Evolutionary conservation across 2,797 vertebrate genomes (phyloP).

Genomic region (Peromyscus eremicus): DNA sequence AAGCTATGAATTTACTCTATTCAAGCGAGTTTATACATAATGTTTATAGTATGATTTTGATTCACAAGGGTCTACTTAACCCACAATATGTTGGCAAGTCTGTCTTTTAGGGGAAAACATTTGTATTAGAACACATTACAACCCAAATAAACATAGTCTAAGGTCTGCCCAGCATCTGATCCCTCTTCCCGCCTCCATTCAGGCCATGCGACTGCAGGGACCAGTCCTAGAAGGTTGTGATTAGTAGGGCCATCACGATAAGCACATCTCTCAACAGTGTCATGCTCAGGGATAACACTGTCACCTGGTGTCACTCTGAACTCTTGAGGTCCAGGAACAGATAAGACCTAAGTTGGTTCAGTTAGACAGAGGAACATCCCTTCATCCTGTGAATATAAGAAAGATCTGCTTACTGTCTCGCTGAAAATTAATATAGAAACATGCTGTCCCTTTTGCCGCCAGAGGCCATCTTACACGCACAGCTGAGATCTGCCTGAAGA

Average conservation of each 20-base stretch:
- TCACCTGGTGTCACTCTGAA: neutral
- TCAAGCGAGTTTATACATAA: neutral
- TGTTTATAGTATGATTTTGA: conserved; percentile 25
- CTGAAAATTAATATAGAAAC: neutral
- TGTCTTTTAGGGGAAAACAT: neutral
- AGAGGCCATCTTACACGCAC: neutral
- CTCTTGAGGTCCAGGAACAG: neutral
- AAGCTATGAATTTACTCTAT: conserved; percentile 25
- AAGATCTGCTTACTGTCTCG: neutral
- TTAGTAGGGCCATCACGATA: neutral
- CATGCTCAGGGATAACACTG: neutral
- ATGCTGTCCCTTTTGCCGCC: neutral
- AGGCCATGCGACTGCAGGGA: neutral
- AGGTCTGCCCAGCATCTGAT: neutral
- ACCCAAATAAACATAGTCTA: neutral
- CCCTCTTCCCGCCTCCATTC: neutral
- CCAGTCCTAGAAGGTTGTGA: neutral
- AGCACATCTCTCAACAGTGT: neutral
- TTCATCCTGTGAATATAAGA: neutral
- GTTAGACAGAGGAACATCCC: neutral
- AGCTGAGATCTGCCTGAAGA: neutral
- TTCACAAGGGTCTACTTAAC: neutral
- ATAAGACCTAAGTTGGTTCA: neutral
- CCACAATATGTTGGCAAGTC: neutral
- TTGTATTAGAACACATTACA: neutral